Evolutionary conservation across 2,888 invertebrate species (phyloP).

Genomic region (Prosopocoilus inquinatus): DNA sequence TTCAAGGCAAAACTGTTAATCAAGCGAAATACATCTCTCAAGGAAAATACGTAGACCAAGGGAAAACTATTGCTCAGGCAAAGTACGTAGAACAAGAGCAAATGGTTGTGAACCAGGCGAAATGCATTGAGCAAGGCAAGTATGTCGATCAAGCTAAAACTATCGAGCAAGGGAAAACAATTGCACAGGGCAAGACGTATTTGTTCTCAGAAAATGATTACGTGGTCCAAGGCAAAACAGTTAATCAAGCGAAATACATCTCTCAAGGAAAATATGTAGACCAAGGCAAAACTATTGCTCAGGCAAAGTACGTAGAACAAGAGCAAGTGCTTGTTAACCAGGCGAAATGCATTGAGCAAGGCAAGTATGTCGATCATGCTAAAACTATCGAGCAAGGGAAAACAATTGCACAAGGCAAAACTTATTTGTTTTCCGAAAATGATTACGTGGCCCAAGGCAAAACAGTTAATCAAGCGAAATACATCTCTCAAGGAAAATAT

Average conservation of each 20-base stretch:
- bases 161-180: not conserved
- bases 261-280: not conserved
- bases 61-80: slow-evolving; percentile 2
- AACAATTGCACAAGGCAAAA: slow-evolving; percentile 13
- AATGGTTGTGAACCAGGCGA: not conserved
- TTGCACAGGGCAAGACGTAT: too few relatives aligned
- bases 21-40: slow-evolving; percentile 10
- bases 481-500: slow-evolving; percentile 10
- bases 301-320: slow-evolving; percentile 7
- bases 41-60: slow-evolving; percentile 9
- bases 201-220: too few relatives aligned
- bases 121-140: slow-evolving; percentile 2
- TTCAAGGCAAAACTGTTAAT: slow-evolving; percentile 4
- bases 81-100: not conserved
- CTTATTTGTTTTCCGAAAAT: slow-evolving; percentile 1
- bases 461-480: slow-evolving; percentile 8
- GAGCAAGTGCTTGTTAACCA: not conserved
- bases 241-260: not conserved
- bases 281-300: slow-evolving; percentile 5
- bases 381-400: slow-evolving; percentile 7
- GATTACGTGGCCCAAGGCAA: slow-evolving; percentile 2
- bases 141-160: not conserved
- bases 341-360: slow-evolving; percentile 7
- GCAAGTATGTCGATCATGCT: slow-evolving; percentile 1
- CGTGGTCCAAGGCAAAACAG: too few relatives aligned